Conservation (phyloP, 2,797 vertebrate species). For the Pagetopsis macropterus region DNA sequence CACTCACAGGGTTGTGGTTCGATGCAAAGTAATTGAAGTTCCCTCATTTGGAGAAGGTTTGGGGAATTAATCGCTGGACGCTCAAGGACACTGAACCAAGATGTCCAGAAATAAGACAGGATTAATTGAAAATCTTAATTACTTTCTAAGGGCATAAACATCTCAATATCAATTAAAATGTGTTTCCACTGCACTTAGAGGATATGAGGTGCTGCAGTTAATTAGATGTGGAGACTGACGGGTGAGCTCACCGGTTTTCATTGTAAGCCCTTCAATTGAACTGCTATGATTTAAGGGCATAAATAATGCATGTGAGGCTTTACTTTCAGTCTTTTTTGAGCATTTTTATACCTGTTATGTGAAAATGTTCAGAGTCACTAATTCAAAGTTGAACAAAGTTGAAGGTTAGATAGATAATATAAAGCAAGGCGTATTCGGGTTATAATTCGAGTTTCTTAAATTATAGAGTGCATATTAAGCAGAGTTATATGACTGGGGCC, state of each 20-base stretch:
- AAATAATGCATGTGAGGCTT: conserved; percentile 83
- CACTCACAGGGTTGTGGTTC: conserved; percentile 80
- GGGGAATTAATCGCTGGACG: conserved; percentile 83
- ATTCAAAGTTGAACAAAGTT: conserved; percentile 86
- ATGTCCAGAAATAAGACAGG: conserved; percentile 88
- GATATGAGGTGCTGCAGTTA: conserved; percentile 86
- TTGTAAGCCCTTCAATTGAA: conserved; percentile 83
- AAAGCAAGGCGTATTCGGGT: conserved; percentile 80
- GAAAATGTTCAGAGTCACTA: conserved; percentile 77
- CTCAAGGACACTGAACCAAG: conserved; percentile 86
- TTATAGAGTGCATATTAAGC: conserved; percentile 89
- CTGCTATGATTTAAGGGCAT: conserved; percentile 79
- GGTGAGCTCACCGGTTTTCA: conserved; percentile 80
- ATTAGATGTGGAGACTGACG: conserved; percentile 86
- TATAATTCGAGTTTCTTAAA: conserved; percentile 87
- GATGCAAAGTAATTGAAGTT: conserved; percentile 83
- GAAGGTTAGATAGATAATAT: conserved; percentile 85
- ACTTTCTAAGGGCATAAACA: conserved; percentile 89
- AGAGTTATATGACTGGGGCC: conserved; percentile 86
- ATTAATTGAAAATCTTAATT: conserved; percentile 91
- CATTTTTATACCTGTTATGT: conserved; percentile 75
- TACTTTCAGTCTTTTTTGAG: conserved; percentile 64
- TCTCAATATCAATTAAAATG: conserved; percentile 90
- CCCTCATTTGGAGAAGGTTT: conserved; percentile 79
- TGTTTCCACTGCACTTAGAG: conserved; percentile 85